Conservation (phyloP, 2,888 invertebrate genomes). For the Chrysodeixis includens region DNA sequence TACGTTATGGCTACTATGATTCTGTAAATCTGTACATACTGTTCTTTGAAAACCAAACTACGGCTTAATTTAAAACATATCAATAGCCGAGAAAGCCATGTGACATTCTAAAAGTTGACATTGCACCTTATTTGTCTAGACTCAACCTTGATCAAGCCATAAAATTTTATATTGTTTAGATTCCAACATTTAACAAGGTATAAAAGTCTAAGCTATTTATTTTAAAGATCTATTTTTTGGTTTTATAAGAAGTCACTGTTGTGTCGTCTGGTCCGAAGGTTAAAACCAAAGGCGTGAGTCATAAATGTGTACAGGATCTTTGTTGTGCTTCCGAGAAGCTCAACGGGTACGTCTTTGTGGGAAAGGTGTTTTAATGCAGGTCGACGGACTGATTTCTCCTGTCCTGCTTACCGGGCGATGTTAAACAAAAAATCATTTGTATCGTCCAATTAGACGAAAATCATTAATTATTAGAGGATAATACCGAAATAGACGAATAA, state of each 20-base stretch:
- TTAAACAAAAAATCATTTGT: constrained; percentile 67
- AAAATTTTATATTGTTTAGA: constrained; percentile 8
- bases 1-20: too few species aligned
- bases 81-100: background rate
- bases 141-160: background rate
- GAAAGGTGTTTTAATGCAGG: constrained; percentile 84
- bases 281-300: constrained; percentile 77
- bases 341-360: constrained; percentile 82
- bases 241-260: constrained; percentile 30
- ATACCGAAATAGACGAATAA: background rate
- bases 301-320: constrained; percentile 85
- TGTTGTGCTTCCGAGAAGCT: constrained; percentile 87
- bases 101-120: background rate
- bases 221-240: constrained; percentile 30
- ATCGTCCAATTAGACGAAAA: constrained; percentile 60
- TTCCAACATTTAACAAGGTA: constrained; percentile 10
- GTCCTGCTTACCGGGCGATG: constrained; percentile 69
- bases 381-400: constrained; percentile 84
- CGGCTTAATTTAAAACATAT: background rate
- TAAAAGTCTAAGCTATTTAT: too few species aligned
- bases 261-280: constrained; percentile 76
- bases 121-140: background rate
- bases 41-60: background rate
- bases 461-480: constrained; percentile 45
- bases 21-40: too few species aligned